Evolutionary conservation across 2,113 vertebrate genomes (phyloP).

Genomic region (Andinoacara biseriatus): DNA sequence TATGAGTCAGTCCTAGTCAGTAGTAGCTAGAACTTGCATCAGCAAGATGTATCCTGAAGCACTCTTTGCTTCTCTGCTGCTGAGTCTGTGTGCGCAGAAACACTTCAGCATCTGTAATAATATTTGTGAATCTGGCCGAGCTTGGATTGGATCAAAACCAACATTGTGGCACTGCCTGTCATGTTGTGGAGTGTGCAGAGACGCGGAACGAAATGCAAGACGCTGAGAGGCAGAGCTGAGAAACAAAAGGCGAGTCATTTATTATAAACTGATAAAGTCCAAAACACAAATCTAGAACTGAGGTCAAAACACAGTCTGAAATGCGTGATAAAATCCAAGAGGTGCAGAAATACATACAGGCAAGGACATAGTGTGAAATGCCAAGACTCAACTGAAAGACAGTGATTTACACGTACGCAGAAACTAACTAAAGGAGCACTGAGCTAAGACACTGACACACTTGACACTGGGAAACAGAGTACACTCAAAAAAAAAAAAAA

Average conservation of each 20-base stretch:
- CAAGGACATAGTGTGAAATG: neutral
- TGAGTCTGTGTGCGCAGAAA: neutral
- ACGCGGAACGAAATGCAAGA: neutral
- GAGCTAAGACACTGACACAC: neutral
- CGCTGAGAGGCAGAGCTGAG: no score
- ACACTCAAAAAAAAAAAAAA: neutral
- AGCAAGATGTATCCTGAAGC: neutral
- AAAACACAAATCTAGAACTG: neutral
- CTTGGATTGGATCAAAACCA: neutral
- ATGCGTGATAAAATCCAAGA: neutral
- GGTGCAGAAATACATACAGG: neutral
- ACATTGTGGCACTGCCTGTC: neutral
- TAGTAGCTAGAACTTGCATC: neutral
- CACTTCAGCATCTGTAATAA: neutral
- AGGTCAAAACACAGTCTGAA: neutral
- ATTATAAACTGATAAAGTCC: neutral
- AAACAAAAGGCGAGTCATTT: neutral
- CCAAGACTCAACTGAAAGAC: neutral
- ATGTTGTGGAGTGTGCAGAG: neutral
- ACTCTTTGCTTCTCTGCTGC: neutral
- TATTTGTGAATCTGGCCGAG: neutral
- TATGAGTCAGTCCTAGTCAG: neutral
- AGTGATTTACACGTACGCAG: neutral
- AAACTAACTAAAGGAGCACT: neutral
- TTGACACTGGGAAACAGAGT: neutral